A percentile compares a stretch with the other conserved stretches of the same genome.
phyloP scores from a whole-genome alignment of 2,888 invertebrate species.

The Oxytorus armatus region DNA sequence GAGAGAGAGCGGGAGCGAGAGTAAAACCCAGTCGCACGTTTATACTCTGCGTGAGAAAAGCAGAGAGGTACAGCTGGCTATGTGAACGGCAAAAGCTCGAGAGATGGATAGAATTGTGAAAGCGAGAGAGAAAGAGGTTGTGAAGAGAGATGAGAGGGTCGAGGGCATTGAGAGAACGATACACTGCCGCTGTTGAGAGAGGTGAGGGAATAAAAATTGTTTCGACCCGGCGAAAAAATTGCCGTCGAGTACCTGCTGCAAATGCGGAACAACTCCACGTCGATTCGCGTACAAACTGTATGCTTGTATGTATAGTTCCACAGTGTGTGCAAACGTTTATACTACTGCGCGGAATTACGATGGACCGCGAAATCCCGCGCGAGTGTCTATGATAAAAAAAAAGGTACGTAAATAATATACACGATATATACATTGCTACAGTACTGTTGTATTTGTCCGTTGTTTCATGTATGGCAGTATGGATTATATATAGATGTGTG shows the following conservation, averaged over 20 bases:
- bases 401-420: conserved; percentile 43
- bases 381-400: conserved; percentile 29
- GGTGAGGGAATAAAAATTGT: conserved; percentile 69
- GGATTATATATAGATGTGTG: background rate
- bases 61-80: conserved; percentile 41
- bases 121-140: conserved; percentile 18
- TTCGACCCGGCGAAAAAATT: conserved; percentile 67
- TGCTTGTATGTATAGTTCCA: background rate
- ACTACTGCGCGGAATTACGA: conserved; percentile 52
- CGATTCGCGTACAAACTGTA: conserved; percentile 62
- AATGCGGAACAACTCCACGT: conserved; percentile 42
- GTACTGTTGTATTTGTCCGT: conserved; percentile 11
- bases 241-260: conserved; percentile 64
- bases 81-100: conserved; percentile 48
- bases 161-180: conserved; percentile 49
- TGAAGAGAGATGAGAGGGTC: conserved; percentile 25
- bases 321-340: conserved; percentile 45
- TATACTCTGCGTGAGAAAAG: conserved; percentile 57
- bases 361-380: conserved; percentile 44
- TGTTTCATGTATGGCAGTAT: conserved; percentile 7
- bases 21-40: conserved; percentile 58
- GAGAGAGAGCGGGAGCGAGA: conserved; percentile 25
- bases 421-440: conserved; percentile 18
- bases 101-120: conserved; percentile 46
- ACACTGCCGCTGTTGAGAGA: conserved; percentile 56